These are phyloP conservation scores for Campaea margaritaria DNA, from an alignment of 2,888 invertebrate species.

Conservation along the genomic window DNA sequence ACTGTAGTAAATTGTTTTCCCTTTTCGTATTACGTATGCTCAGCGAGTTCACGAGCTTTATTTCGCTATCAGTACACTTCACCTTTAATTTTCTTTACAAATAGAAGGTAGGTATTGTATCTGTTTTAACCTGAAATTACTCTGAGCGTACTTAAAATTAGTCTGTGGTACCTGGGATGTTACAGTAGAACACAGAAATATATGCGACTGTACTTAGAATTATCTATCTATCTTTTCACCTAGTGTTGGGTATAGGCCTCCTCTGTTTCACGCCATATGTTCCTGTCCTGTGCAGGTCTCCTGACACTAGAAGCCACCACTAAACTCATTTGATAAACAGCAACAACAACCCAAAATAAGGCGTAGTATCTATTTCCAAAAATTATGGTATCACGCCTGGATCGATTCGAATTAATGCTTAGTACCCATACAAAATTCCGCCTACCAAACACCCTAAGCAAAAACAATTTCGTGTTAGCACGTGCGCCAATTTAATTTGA, in stretches of 20 bases:
- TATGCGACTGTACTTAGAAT: not conserved
- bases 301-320: no score
- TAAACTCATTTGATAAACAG: no score
- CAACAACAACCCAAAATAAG: no score
- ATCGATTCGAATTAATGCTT: no score
- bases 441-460: constrained; percentile 3
- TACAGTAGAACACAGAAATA: no score
- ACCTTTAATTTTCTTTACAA: constrained; percentile 17
- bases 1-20: constrained; percentile 21
- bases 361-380: no score
- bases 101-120: constrained; percentile 7
- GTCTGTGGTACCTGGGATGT: not conserved
- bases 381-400: no score
- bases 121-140: constrained; percentile 7
- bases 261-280: no score
- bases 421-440: not conserved
- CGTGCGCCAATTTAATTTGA: constrained; percentile 34
- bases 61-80: constrained; percentile 14
- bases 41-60: constrained; percentile 21
- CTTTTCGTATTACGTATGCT: constrained; percentile 26
- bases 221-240: no score
- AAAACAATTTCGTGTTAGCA: constrained; percentile 27
- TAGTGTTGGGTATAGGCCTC: no score
- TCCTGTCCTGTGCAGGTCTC: no score
- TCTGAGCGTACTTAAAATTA: not conserved